phyloP scores from a whole-genome alignment of 2,797 vertebrate genomes.

The Eupleurogrammus muticus region DNA sequence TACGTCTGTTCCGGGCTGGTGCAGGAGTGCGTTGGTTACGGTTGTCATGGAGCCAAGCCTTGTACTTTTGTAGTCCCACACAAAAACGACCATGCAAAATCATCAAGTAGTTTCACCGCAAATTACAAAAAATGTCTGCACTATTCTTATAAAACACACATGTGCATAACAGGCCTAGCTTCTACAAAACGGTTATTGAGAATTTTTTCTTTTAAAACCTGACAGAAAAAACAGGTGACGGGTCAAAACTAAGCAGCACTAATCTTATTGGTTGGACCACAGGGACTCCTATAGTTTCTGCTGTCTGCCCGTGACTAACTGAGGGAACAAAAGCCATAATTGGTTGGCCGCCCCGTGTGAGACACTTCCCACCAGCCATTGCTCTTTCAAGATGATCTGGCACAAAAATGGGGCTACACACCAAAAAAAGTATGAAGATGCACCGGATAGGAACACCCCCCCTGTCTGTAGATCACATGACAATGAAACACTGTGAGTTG shows the following conservation, averaged over 20 bases:
- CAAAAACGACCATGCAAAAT: background rate
- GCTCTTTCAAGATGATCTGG: no score
- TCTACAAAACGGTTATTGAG: background rate
- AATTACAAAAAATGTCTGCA: background rate
- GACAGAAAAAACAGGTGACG: background rate
- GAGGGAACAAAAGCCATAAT: no score
- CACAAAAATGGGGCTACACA: no score
- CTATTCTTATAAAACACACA: background rate
- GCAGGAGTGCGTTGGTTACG: constrained; percentile 11
- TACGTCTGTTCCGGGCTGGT: constrained; percentile 3
- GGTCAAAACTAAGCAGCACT: background rate
- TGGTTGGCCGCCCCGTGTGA: no score
- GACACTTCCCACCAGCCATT: no score
- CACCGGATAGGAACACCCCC: no score
- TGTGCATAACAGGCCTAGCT: background rate
- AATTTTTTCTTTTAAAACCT: background rate
- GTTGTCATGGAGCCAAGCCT: constrained; percentile 13
- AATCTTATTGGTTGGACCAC: background rate
- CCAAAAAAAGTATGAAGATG: no score
- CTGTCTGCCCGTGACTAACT: no score
- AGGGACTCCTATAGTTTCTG: no score
- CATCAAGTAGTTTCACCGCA: background rate
- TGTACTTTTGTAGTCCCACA: constrained; percentile 1
- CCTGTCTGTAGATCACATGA: no score
- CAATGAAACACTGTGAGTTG: no score